A percentile compares a stretch with the other conserved stretches of the same genome.
These are phyloP conservation scores for Aphelenchoides bicaudatus DNA, from an alignment of 2,888 invertebrate species.

Conservation along the genomic window DNA sequence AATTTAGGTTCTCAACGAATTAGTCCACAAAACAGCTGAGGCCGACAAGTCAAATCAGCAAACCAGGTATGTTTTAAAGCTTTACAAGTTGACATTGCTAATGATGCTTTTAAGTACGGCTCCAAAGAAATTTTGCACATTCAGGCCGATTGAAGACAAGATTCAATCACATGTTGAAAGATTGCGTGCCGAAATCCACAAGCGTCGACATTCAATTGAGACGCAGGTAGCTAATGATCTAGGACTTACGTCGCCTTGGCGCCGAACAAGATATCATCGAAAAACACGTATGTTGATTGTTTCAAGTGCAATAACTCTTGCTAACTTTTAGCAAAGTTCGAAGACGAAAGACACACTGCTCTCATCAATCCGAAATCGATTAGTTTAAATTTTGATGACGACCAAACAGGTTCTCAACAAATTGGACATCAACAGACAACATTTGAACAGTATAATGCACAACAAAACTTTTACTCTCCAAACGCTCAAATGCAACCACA, in stretches of 20 bases:
- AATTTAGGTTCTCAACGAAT: neutral
- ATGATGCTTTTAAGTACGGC: slow-evolving; percentile 13
- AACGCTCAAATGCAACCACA: too few species aligned
- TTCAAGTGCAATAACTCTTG: too few species aligned
- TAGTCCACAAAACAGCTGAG: neutral
- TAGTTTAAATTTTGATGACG: neutral
- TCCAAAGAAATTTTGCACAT: neutral
- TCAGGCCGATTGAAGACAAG: slow-evolving; percentile 3
- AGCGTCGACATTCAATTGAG: slow-evolving; percentile 15
- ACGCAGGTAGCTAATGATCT: slow-evolving; percentile 16
- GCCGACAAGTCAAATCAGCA: neutral
- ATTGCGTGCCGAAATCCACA: slow-evolving; percentile 18
- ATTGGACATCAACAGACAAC: too few species aligned
- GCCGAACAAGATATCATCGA: slow-evolving; percentile 10
- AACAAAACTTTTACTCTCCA: too few species aligned
- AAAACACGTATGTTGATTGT: too few species aligned
- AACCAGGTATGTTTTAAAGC: neutral
- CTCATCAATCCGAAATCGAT: slow-evolving; percentile 15
- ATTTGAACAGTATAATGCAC: too few species aligned
- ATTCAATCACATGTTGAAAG: slow-evolving; percentile 13
- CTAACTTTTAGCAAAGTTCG: neutral
- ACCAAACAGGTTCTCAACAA: too few species aligned
- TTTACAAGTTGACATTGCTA: neutral
- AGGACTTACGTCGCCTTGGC: slow-evolving; percentile 17
- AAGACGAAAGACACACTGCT: slow-evolving; percentile 2